Conservation (phyloP, 2,113 vertebrate species). For the Suncus etruscus region DNA sequence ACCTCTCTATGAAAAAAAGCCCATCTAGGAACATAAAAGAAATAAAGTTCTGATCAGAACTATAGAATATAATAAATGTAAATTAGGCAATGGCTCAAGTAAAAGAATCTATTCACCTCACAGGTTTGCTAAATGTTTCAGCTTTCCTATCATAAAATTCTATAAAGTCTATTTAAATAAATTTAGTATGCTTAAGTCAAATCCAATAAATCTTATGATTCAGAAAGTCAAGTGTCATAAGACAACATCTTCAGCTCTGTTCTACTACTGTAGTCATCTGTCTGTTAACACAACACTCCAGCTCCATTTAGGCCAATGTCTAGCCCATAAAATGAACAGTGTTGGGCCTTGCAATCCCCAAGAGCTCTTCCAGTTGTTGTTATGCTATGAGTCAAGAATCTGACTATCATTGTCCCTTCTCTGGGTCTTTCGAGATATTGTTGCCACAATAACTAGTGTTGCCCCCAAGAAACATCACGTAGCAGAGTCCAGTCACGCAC, state of each 20-base stretch:
- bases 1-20: neutral
- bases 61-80: conserved; percentile 36
- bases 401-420: neutral
- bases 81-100: conserved; percentile 43
- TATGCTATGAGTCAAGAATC: conserved; percentile 35
- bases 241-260: neutral
- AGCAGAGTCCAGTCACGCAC: conserved; percentile 71
- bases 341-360: neutral
- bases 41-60: neutral
- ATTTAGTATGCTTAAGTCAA: neutral
- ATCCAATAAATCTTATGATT: neutral
- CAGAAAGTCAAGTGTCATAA: neutral
- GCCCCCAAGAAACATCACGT: conserved; percentile 66
- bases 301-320: neutral
- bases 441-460: conserved; percentile 63
- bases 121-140: conserved; percentile 27
- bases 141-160: neutral
- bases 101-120: conserved; percentile 34
- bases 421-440: conserved; percentile 29
- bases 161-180: conserved; percentile 36
- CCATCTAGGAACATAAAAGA: conserved; percentile 21
- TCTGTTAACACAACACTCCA: neutral
- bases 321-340: conserved; percentile 25
- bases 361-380: neutral
- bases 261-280: neutral